Evolutionary conservation across 2,113 vertebrate species (phyloP), one percentile per base, ranked within the genome.

Genomic region (Arvicanthis niloticus): DNA sequence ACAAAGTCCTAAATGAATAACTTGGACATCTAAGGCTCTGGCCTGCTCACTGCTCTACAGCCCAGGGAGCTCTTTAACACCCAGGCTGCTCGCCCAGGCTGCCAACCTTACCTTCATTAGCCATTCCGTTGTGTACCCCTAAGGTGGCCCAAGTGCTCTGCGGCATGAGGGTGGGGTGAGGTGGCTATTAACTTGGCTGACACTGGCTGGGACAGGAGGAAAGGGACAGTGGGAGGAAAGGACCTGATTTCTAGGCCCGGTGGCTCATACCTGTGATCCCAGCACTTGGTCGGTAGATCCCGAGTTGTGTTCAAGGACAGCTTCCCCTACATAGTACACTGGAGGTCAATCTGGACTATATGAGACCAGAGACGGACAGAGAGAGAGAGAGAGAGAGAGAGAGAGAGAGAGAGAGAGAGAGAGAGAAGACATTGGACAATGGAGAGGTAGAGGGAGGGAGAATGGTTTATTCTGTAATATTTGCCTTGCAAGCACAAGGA

Each of bases 151-250:
- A 7, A 0, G 1, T 29, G 26, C 40, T 0, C 68, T 7, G 40
- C 24, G 12, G 3, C 22, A 40, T 24, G 1, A 42, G 56, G 56
- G 21, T 13, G 4, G 29, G 34, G 10, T 21, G 31, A 70, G 65
- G 70, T 45, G 4, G 48, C 24, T 5, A 1, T 73, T 17, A n/a
- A 68, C 75, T 68, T 37, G 21, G 42, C 42, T 53, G 13, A 60
- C 0, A 0, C 45, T 21, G 26, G 37, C 81, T 22, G 16, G 8
- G 48, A 26, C 1, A 37, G 58, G 48, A 45, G n/a, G 45, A 75
- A 48, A 16, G 0, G 0, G 0, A 10, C 12, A 53, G 12, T 2
- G 0, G 0, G 5, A 5, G 19, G 11, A 40, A 58, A 12, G 13
- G 22, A 16, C 60, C 13, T 0, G 19, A 26, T 42, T 65, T 62